Evolutionary conservation across 2,888 invertebrate genomes (phyloP).

Genomic region (Dioctria rufipes): DNA sequence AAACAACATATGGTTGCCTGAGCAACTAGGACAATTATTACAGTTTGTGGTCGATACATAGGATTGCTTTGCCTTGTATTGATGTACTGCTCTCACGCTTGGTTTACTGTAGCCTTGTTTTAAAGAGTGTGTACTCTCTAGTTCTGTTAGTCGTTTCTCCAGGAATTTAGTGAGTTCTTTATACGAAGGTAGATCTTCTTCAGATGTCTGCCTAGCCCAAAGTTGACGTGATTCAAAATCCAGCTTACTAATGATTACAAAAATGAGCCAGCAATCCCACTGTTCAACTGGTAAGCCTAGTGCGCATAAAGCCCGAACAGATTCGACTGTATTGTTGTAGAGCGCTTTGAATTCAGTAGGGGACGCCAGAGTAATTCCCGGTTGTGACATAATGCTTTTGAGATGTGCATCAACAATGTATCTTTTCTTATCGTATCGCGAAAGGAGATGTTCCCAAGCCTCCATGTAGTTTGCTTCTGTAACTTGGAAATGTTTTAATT

Average conservation of each 20-base stretch:
- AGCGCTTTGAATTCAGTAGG: background rate
- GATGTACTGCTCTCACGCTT: too few species aligned
- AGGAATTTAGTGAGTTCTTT: background rate
- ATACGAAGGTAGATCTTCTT: background rate
- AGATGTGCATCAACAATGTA: background rate
- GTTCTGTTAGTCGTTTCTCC: too few species aligned
- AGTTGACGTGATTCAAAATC: background rate
- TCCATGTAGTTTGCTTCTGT: too few species aligned
- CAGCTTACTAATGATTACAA: background rate
- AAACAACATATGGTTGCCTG: background rate
- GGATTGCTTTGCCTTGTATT: background rate
- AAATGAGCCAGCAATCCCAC: background rate
- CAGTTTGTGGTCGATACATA: too few species aligned
- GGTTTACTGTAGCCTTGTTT: too few species aligned
- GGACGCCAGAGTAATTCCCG: background rate
- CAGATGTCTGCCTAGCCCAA: background rate
- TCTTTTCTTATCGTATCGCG: background rate
- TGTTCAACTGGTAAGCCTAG: background rate
- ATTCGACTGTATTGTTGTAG: background rate
- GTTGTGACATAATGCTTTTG: background rate
- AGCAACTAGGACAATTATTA: background rate
- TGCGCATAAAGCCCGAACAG: background rate
- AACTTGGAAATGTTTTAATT: too few species aligned
- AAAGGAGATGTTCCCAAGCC: background rate
- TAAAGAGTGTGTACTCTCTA: too few species aligned